Conservation (phyloP, 2,888 invertebrate species). For the Thera obeliscata region DNA sequence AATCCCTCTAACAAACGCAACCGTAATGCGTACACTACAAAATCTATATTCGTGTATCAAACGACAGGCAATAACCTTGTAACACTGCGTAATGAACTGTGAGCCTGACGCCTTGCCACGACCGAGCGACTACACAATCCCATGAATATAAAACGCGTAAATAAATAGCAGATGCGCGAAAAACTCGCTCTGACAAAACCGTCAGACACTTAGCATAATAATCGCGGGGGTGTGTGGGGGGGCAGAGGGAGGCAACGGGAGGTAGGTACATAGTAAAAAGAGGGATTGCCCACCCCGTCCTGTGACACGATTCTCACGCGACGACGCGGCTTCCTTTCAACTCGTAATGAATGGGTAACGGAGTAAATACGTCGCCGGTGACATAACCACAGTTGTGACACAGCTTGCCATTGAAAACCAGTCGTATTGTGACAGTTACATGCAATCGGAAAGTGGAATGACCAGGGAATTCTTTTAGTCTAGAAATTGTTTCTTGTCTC, state of each 20-base stretch:
- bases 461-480: slow-evolving; percentile 51
- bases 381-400: slow-evolving; percentile 61
- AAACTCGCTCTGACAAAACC: slow-evolving; percentile 78
- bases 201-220: slow-evolving; percentile 83
- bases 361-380: slow-evolving; percentile 71
- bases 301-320: slow-evolving; percentile 83
- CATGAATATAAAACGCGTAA: slow-evolving; percentile 84
- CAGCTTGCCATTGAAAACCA: slow-evolving; percentile 64
- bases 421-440: slow-evolving; percentile 55
- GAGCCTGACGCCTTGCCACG: slow-evolving; percentile 69
- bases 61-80: slow-evolving; percentile 54
- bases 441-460: slow-evolving; percentile 56
- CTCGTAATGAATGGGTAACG: slow-evolving; percentile 78
- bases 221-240: slow-evolving; percentile 66
- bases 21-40: slow-evolving; percentile 45
- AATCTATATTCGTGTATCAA: slow-evolving; percentile 52
- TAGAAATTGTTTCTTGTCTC: slow-evolving; percentile 47
- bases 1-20: slow-evolving; percentile 33
- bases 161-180: slow-evolving; percentile 85
- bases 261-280: slow-evolving; percentile 45
- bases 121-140: slow-evolving; percentile 70
- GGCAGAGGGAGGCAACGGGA: slow-evolving; percentile 44
- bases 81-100: slow-evolving; percentile 77
- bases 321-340: slow-evolving; percentile 76
- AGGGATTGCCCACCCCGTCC: slow-evolving; percentile 57